These are phyloP conservation scores for Catharus minimus DNA, from an alignment of 2,113 vertebrate genomes.

Conservation along the genomic window DNA sequence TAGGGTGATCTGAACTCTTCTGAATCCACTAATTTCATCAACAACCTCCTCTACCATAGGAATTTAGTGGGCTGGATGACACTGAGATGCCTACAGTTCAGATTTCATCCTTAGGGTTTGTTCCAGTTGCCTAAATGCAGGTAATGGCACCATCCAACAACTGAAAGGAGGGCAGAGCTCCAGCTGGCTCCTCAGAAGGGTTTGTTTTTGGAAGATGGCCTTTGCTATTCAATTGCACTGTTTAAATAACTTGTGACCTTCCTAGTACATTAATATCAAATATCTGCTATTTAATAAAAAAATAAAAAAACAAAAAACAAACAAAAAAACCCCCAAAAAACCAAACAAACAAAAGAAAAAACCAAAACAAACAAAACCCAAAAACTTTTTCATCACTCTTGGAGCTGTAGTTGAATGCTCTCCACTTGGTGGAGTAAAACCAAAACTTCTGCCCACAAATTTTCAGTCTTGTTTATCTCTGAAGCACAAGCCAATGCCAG, in stretches of 20 bases:
- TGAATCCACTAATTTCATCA: not conserved
- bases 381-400: not conserved
- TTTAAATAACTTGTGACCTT: not conserved
- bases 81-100: accelerated
- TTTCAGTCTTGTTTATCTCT: not conserved
- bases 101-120: not conserved
- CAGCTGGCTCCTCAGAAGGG: not conserved
- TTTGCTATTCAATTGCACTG: not conserved
- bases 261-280: not conserved
- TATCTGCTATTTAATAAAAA: not conserved
- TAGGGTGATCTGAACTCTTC: not conserved
- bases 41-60: accelerated
- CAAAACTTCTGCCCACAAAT: not conserved
- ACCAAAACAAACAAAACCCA: not conserved
- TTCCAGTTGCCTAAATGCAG: not conserved
- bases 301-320: no score
- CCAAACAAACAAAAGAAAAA: no score
- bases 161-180: not conserved
- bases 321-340: no score
- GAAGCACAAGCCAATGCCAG: not conserved
- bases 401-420: not conserved
- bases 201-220: not conserved
- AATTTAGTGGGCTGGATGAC: not conserved
- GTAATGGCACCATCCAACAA: not conserved
- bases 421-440: not conserved